Evolutionary conservation across 1,140 invertebrate genomes (phyloP), one percentile per base, ranked within the genome.

Genomic region (Drosophila micromelanica): DNA sequence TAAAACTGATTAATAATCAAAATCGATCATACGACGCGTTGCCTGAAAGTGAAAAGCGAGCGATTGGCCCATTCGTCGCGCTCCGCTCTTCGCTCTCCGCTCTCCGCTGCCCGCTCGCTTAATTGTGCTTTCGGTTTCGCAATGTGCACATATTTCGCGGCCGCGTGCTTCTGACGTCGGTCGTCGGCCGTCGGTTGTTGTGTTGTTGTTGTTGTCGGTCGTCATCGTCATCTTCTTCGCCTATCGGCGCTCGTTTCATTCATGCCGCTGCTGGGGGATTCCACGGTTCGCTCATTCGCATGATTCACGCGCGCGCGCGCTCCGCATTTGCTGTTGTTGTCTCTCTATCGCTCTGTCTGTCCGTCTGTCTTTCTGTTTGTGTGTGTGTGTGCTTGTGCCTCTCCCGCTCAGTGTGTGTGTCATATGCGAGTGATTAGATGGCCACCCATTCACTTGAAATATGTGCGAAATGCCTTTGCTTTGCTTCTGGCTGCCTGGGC

Each of bases 241-340:
- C 49, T 69, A 68, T 69, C 49, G 64, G 48, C 59, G 37, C 48
- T 64, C 60, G 60, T 76, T 84, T 80, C 80, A 85, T 86, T 84
- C 80, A 85, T 85, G 67, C 45, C 71, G 65, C 40, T 56, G 56
- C 27, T 42, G 63, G 71, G 75, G 75, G 75, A 77, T 74, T 77
- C 75, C 75, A 77, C 64, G 20, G 52, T 70, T 23, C 56, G 51
- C 62, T 68, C 52, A 67, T 46, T 64, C 59, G 64, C 46, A 68
- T 77, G 75, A 77, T 59, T 77, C 75, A 77, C 43, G 17, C 60
- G 46, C 45, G 59, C 62, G 46, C 37, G 52, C 61, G 43, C 35
- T 72, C 57, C 35, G 15, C 27, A 38, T 71, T 23, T 23, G 2
- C 3, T 23, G 20, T 23, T 32, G 6, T 54, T 38, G 6, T 49